Base-by-base conservation (phyloP, 2,113 vertebrate genomes). In the Malurus alboscapulatus region DNA sequence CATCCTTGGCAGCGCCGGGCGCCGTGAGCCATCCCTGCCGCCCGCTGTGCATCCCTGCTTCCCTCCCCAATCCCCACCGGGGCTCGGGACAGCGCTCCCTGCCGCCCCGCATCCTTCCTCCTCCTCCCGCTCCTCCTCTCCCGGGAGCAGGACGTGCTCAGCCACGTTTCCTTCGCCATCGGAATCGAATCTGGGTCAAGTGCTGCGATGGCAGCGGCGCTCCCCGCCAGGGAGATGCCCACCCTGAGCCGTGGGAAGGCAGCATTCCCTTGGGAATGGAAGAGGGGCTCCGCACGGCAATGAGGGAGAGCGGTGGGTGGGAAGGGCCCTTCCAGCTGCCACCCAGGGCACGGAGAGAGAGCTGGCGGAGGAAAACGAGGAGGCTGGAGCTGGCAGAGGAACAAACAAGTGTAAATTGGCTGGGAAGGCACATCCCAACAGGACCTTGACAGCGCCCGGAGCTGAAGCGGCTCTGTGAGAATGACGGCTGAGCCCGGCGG, bases 181-280 rank as follows among this genome's bases (percentile, higher is more conserved):
- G 21, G 58, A 79, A 67, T 84, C 24, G 38, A 84, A 95, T 76
- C 85, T 96, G 88, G 92, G 94, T 94, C 85, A 82, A 75, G 76
- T 0, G 80, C 76, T 90, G 66, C 4, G 36, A 30, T 14, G 67
- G 63, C 14, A 22, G 45, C 26, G 17, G 63, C 22, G 34, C 66
- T 50, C 34, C 50, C 78, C 7, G 3, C 1, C 4, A 1, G 10
- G 72, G 42, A 62, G 62, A 6, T 72, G 92, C 76, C 47, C 75
- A 29, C 40, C 65, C 58, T 2, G 10, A 80, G 36, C 58, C 4
- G 4, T 12, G 48, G 72, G 67, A 71, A 88, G 76, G 58, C 65
- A 38, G 32, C 14, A 1, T 24, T 74, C 77, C 82, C 38, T 32
- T 0, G 26, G 94, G 94, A 69, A 85, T 27, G 42, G 44, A 10